These are phyloP conservation scores for Ancistrus triradiatus DNA, from an alignment of 2,113 vertebrate species.

Conservation along the genomic window DNA sequence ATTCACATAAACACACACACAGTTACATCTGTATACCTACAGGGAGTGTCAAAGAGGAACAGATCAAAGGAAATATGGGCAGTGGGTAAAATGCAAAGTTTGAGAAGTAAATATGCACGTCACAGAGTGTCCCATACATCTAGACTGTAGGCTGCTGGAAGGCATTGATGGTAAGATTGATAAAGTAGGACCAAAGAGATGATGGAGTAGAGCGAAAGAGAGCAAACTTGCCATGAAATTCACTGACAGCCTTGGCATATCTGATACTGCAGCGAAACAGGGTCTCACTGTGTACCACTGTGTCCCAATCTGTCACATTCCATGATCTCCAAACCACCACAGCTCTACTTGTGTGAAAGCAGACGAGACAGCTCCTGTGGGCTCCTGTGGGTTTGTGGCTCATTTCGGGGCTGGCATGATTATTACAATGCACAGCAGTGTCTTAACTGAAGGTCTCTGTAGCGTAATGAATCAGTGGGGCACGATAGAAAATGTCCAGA, in stretches of 20 bases:
- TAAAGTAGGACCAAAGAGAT: neutral
- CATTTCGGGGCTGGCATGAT: too few relatives aligned
- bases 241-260: slow-evolving; percentile 13
- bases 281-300: slow-evolving; percentile 8
- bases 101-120: too few relatives aligned
- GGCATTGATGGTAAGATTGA: too few relatives aligned
- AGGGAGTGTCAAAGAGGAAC: neutral
- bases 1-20: slow-evolving; percentile 10
- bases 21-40: too few relatives aligned
- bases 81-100: too few relatives aligned
- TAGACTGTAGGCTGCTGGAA: too few relatives aligned
- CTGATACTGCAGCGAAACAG: neutral
- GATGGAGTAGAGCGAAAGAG: slow-evolving; percentile 15
- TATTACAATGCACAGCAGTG: slow-evolving; percentile 11
- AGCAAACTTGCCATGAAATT: neutral
- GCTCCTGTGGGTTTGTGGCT: too few relatives aligned
- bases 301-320: slow-evolving; percentile 22
- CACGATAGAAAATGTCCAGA: slow-evolving; percentile 17
- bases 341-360: too few relatives aligned
- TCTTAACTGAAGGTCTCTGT: slow-evolving; percentile 28
- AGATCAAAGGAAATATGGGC: too few relatives aligned
- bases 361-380: too few relatives aligned
- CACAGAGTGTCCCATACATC: too few relatives aligned
- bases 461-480: slow-evolving; percentile 39
- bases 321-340: neutral